Percentiles rank a stretch among this genome's conserved stretches.
Conservation (phyloP, 2,888 invertebrate species). For the Caenorhabditis japonica region DNA sequence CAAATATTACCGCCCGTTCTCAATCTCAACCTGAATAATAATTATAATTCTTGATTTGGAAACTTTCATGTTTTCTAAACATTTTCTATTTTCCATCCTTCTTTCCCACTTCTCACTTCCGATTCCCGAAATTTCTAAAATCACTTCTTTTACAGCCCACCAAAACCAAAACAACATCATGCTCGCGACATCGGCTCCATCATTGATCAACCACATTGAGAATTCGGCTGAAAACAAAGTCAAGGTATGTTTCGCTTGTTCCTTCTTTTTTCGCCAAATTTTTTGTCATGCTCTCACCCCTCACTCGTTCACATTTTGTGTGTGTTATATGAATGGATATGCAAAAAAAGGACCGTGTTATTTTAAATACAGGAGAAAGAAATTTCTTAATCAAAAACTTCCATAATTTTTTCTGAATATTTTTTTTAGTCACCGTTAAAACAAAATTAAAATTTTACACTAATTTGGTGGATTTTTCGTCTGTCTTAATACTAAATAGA, state of each 20-base stretch:
- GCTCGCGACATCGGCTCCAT: conserved; percentile 49
- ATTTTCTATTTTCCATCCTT: too few relatives aligned
- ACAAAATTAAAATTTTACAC: too few relatives aligned
- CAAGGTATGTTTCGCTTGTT: conserved; percentile 43
- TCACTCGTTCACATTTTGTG: conserved; percentile 58
- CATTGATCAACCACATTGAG: conserved; percentile 49
- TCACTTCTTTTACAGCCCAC: conserved; percentile 23
- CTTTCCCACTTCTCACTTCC: background rate
- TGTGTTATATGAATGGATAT: conserved; percentile 50
- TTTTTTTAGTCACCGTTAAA: too few relatives aligned
- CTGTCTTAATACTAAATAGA: too few relatives aligned
- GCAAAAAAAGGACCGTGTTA: conserved; percentile 19
- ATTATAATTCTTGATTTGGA: background rate
- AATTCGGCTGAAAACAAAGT: conserved; percentile 29
- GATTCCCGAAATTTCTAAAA: conserved; percentile 1
- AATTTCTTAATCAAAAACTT: too few relatives aligned
- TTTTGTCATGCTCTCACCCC: conserved; percentile 53
- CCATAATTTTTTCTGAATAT: too few relatives aligned
- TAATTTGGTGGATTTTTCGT: too few relatives aligned
- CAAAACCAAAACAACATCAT: conserved; percentile 50
- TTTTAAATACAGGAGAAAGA: conserved; percentile 20
- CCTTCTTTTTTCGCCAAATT: too few relatives aligned
- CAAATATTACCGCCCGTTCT: conserved; percentile 20
- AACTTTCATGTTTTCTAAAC: too few relatives aligned
- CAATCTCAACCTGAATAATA: conserved; percentile 36